phyloP scores from a whole-genome alignment of 1,140 invertebrate genomes.

The Orchestia grillus region DNA sequence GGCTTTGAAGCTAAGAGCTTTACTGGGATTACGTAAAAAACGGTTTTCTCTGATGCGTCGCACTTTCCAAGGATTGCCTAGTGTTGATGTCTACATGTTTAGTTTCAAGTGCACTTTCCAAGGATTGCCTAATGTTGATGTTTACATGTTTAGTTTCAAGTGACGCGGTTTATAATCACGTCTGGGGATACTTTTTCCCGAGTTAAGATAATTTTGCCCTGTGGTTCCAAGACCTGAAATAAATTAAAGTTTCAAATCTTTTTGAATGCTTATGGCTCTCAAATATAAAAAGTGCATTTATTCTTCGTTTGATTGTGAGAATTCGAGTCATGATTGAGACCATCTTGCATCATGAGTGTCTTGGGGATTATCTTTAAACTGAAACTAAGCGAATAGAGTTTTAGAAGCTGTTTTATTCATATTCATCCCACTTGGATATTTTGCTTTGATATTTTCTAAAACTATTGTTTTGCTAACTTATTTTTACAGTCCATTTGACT shows the following conservation, averaged over 20 bases:
- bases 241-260: neutral
- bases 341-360: too few species aligned
- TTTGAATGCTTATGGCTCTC: neutral
- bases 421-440: too few species aligned
- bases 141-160: neutral
- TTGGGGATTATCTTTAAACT: too few species aligned
- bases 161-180: neutral
- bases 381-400: too few species aligned
- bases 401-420: too few species aligned
- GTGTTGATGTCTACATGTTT: neutral
- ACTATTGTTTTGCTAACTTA: neutral
- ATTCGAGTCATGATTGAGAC: too few species aligned
- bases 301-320: neutral
- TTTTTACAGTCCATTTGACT: neutral
- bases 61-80: neutral
- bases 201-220: neutral
- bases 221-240: neutral
- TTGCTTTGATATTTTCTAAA: too few species aligned
- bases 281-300: neutral
- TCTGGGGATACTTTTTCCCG: neutral
- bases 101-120: neutral
- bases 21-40: neutral
- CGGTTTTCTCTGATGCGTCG: neutral
- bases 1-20: neutral
- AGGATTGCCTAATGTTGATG: neutral